Evolutionary conservation across 2,797 vertebrate species (phyloP).

Genomic region (Gymnodraco acuticeps): DNA sequence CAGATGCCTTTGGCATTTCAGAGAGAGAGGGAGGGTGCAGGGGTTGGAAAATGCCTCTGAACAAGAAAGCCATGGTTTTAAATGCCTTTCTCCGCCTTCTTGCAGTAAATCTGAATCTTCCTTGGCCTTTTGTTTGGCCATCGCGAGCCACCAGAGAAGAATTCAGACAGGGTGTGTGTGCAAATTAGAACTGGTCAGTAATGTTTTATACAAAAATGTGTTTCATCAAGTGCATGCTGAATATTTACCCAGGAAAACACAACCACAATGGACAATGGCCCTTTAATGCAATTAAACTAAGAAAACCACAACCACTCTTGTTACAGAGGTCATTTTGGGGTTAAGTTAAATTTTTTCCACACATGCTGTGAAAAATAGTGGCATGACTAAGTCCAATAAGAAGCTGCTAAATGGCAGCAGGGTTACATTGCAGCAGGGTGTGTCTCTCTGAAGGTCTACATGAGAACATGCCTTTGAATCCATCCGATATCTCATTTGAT

Average conservation of each 20-base stretch:
- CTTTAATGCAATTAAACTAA: conserved; percentile 4
- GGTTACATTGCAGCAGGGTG: conserved; percentile 49
- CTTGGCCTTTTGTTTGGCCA: conserved; percentile 65
- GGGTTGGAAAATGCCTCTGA: conserved; percentile 78
- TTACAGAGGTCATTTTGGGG: conserved; percentile 19
- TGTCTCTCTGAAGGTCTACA: conserved; percentile 50
- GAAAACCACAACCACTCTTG: conserved; percentile 15
- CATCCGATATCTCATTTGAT: conserved; percentile 58
- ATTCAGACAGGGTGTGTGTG: conserved; percentile 54
- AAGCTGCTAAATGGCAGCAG: conserved; percentile 43
- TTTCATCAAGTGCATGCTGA: conserved; percentile 8
- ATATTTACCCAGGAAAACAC: conserved; percentile 14
- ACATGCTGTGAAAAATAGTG: background rate
- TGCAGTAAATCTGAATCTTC: conserved; percentile 61
- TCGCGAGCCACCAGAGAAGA: conserved; percentile 57
- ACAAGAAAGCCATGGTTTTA: conserved; percentile 77
- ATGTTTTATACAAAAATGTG: conserved; percentile 17
- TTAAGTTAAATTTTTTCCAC: conserved; percentile 7
- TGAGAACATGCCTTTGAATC: conserved; percentile 64
- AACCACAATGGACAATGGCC: conserved; percentile 13
- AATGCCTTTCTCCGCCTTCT: conserved; percentile 65
- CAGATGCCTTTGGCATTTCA: conserved; percentile 80
- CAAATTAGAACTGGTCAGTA: conserved; percentile 22
- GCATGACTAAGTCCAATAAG: conserved; percentile 8
- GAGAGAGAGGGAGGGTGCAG: conserved; percentile 72